phyloP scores from a whole-genome alignment of 2,113 vertebrate species.

The Muscicapa adusta region DNA sequence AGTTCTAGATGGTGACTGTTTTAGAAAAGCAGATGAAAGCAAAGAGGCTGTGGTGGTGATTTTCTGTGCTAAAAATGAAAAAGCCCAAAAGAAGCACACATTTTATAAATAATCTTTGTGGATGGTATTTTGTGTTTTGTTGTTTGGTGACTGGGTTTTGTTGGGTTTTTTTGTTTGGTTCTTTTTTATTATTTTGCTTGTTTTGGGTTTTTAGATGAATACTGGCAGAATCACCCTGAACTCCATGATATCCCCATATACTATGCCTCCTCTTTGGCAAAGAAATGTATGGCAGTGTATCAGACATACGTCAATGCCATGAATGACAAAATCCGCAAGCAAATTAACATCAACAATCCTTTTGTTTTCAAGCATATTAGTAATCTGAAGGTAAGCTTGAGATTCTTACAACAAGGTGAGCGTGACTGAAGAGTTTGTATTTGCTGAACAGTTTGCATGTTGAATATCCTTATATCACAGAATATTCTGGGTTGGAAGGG shows the following conservation, averaged over 20 bases:
- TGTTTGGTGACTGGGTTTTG: not conserved
- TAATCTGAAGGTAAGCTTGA: slow-evolving; percentile 87
- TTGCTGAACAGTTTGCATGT: not conserved
- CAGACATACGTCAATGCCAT: slow-evolving; percentile 98
- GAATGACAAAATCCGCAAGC: slow-evolving; percentile 99
- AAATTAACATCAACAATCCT: slow-evolving; percentile 97
- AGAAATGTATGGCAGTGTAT: slow-evolving; percentile 98
- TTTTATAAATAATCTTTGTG: not conserved
- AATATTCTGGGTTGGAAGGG: not conserved
- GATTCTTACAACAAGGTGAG: not conserved
- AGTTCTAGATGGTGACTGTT: not conserved
- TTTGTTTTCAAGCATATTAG: slow-evolving; percentile 99
- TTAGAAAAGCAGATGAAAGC: not conserved
- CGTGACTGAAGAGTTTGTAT: not conserved
- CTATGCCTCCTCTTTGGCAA: slow-evolving; percentile 95
- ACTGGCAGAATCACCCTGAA: slow-evolving; percentile 99
- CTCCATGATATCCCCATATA: slow-evolving; percentile 98
- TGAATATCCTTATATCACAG: not conserved
- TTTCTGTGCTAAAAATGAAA: not conserved
- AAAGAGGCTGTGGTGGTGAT: not conserved
- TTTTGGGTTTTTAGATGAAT: slow-evolving; percentile 80
- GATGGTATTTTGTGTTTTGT: not conserved
- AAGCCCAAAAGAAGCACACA: not conserved
- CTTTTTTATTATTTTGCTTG: not conserved
- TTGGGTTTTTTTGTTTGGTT: not conserved